These are phyloP conservation scores for Andrena minutula DNA, from an alignment of 2,888 invertebrate genomes.

Conservation along the genomic window DNA sequence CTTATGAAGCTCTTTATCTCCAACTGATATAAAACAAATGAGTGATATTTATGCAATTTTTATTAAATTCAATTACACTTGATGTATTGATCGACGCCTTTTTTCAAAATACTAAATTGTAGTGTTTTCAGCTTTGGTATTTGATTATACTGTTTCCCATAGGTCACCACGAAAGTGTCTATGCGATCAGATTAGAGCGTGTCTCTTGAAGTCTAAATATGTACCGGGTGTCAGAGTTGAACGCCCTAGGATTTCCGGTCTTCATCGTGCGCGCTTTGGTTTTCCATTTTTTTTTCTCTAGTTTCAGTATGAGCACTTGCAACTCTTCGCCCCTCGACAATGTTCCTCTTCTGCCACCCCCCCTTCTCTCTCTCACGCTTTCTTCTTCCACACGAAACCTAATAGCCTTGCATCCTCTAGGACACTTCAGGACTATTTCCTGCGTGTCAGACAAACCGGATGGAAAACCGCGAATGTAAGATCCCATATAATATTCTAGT, in stretches of 20 bases:
- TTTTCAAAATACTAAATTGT: not conserved
- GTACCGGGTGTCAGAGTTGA: conserved; percentile 80
- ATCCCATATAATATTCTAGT: conserved; percentile 50
- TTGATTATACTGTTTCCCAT: conserved; percentile 1
- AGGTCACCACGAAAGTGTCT: conserved; percentile 48
- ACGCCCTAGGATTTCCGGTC: conserved; percentile 83
- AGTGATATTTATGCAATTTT: too few relatives aligned
- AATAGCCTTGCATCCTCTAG: conserved; percentile 83
- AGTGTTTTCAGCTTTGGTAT: not conserved
- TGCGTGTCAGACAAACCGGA: conserved; percentile 80
- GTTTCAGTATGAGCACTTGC: conserved; percentile 65
- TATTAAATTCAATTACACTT: not conserved
- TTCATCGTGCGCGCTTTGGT: conserved; percentile 73
- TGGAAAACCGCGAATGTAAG: conserved; percentile 83
- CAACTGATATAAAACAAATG: not conserved
- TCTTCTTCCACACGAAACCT: conserved; percentile 78
- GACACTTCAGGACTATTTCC: conserved; percentile 84
- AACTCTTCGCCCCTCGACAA: conserved; percentile 52
- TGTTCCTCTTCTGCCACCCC: conserved; percentile 58
- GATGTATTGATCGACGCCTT: too few relatives aligned
- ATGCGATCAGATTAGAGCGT: conserved; percentile 74
- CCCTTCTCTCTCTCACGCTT: conserved; percentile 57
- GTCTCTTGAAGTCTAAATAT: conserved; percentile 82
- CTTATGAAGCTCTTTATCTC: not conserved
- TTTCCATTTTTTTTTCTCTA: conserved; percentile 66